phyloP scores from a whole-genome alignment of 2,113 vertebrate genomes.

The Pseudorectes ferrugineus region DNA sequence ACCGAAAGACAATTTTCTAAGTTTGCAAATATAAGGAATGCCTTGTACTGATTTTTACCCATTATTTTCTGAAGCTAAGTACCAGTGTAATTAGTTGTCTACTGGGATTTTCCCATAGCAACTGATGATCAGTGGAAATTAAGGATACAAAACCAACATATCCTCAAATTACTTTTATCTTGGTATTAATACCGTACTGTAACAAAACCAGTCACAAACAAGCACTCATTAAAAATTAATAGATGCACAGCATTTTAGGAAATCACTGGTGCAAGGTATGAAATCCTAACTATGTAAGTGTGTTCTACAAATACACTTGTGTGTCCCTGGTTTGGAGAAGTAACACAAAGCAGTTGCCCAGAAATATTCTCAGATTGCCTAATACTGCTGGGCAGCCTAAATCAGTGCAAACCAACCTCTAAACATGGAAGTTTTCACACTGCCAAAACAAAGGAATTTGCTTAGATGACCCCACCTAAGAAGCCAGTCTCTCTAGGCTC shows the following conservation, averaged over 20 bases:
- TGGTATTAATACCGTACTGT: background rate
- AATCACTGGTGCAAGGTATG: background rate
- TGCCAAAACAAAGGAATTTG: background rate
- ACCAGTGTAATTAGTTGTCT: background rate
- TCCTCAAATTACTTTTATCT: background rate
- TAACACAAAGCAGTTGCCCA: background rate
- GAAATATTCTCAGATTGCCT: background rate
- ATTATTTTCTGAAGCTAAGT: background rate
- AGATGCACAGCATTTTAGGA: background rate
- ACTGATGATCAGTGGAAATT: background rate
- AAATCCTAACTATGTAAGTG: background rate
- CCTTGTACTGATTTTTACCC: background rate
- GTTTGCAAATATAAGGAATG: background rate
- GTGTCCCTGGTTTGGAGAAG: background rate
- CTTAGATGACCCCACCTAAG: background rate
- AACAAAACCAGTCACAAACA: background rate
- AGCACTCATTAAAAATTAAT: background rate
- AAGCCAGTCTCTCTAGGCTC: background rate
- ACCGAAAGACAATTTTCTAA: background rate
- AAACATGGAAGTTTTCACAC: background rate
- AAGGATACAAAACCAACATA: background rate
- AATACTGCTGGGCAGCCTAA: background rate
- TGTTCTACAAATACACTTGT: background rate
- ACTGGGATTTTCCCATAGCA: background rate
- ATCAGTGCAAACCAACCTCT: background rate